Percentiles rank a stretch among this genome's conserved stretches.
Conservation (phyloP, 2,113 vertebrate species). For the Myrmecophaga tridactyla region DNA sequence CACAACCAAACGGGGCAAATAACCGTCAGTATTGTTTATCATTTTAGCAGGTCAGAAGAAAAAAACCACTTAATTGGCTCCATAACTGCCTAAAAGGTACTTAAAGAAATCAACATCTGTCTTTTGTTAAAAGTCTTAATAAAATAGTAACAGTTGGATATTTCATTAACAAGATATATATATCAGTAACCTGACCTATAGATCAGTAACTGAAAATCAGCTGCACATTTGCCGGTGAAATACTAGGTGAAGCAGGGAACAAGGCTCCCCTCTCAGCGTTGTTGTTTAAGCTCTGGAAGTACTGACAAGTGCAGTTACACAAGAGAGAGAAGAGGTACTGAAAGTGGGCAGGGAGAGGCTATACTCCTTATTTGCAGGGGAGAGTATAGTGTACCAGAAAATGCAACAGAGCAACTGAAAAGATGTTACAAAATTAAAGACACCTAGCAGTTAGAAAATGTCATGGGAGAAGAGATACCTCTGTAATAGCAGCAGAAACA, state of each 20-base stretch:
- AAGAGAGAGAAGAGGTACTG: neutral
- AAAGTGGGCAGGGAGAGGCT: too few species aligned
- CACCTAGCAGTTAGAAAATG: fast-evolving
- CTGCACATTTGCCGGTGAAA: neutral
- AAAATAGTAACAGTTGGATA: conserved; percentile 19
- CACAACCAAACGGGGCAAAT: neutral
- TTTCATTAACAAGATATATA: conserved; percentile 46
- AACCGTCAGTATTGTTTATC: conserved; percentile 4
- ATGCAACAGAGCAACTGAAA: neutral
- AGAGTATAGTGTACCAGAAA: fast-evolving
- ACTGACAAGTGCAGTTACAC: neutral
- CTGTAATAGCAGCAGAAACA: neutral
- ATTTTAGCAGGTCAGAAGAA: conserved; percentile 15
- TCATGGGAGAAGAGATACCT: neutral
- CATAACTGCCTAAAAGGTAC: conserved; percentile 51
- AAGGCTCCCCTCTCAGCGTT: neutral
- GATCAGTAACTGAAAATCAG: neutral
- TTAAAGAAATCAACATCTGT: conserved; percentile 61
- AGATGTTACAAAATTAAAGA: neutral
- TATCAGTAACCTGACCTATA: neutral
- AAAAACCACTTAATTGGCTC: conserved; percentile 56
- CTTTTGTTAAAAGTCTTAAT: conserved; percentile 62
- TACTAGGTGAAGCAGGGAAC: too few species aligned
- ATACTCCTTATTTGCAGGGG: neutral
- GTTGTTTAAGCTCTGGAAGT: neutral